Base-by-base conservation (phyloP, 2,113 vertebrate species). In the pig (Sus scrofa) region DNA sequence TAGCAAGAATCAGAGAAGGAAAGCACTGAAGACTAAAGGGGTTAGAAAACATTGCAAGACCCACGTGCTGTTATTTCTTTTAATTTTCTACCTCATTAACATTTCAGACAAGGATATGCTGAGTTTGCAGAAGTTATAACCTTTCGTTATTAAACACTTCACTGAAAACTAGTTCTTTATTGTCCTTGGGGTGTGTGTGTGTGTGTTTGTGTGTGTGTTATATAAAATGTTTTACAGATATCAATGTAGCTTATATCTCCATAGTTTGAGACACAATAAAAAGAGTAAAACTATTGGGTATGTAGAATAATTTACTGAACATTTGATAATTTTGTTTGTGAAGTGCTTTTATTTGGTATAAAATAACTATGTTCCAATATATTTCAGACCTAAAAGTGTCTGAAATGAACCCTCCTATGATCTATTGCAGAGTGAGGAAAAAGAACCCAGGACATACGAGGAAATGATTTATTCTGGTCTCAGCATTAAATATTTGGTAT, bases 71-170 rank as follows among this genome's bases (percentile, higher is more conserved):
- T 97, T 98, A 97, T 98, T 96, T 91, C 97, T 98, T 98, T 98
- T 96, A 98, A 98, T 98, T 98, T 99, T 98, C 97, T 73, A 97
- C 97, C 65, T 98, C 97, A 97, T 98, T 98, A 98, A 94, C 67
- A 94, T 96, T 96, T 98, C 91, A 95, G 91, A 97, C 97, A 96
- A 85, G 58, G 93, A 87, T 96, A 63, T 95, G 84, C 89, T 98
- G 89, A 97, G 63, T 56, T 39, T 95, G 63, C 15, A 97, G 60
- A 97, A 98, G 60, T 96, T 82, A 71, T 82, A 86, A 4, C 70
- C 62, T 87, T 96, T 88, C 96, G 86, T 97, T 87, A 95, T 95
- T 98, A 98, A 98, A 92, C 62, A 27, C 75, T 96, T 97, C 97
- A 73, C 88, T 97, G 37, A 85, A 95, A 93, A 89, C 37, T 8